phyloP scores from a whole-genome alignment of 2,888 invertebrate species.

The Nasonia oneida region DNA sequence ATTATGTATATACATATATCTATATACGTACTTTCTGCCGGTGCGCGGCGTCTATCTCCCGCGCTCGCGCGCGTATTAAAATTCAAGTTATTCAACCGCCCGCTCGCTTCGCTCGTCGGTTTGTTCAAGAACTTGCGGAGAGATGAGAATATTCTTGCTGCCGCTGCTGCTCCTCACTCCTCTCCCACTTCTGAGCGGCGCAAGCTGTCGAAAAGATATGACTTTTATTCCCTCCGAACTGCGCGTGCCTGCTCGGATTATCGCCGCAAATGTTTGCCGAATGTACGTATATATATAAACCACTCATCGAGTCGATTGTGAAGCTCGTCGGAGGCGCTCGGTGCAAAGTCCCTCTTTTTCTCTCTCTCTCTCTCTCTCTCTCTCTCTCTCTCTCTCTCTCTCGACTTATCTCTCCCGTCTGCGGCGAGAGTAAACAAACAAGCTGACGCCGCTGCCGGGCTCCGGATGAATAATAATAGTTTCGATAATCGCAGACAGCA shows the following conservation, averaged over 20 bases:
- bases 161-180: conserved; percentile 1
- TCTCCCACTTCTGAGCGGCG: background rate
- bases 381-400: too few relatives aligned
- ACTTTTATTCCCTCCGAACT: conserved; percentile 34
- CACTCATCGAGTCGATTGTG: conserved; percentile 13
- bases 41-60: background rate
- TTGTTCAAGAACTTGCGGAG: conserved; percentile 28
- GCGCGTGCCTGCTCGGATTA: conserved; percentile 16
- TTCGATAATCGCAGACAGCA: background rate
- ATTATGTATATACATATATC: background rate
- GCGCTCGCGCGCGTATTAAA: conserved; percentile 42
- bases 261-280: conserved; percentile 24
- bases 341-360: conserved; percentile 35
- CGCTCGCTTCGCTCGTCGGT: conserved; percentile 10
- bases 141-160: conserved; percentile 39
- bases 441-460: background rate
- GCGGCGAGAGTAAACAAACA: background rate
- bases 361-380: too few relatives aligned
- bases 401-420: background rate
- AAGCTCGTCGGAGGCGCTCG: conserved; percentile 3
- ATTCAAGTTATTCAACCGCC: conserved; percentile 55
- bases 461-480: background rate
- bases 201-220: conserved; percentile 1
- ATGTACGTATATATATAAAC: background rate
- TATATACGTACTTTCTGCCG: background rate